phyloP scores from a whole-genome alignment of 2,888 invertebrate species.

The Leptinotarsa peninsularis region DNA sequence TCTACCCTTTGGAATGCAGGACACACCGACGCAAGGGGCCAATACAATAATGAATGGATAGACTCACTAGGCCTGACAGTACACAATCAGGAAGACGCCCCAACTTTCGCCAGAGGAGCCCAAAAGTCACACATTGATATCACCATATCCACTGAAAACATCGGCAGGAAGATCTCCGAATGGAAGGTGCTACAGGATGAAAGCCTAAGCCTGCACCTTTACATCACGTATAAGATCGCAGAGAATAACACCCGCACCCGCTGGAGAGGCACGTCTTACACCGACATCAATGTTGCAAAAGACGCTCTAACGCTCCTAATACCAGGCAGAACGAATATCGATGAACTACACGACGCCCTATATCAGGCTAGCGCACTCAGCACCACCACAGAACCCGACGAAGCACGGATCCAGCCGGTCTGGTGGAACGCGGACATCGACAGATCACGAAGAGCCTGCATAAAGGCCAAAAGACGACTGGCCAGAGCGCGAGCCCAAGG shows the following conservation, averaged over 20 bases:
- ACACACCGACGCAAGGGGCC: constrained; percentile 4
- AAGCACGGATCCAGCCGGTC: not conserved
- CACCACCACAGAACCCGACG: not conserved
- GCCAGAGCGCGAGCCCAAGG: not conserved
- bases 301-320: not conserved
- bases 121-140: constrained; percentile 3
- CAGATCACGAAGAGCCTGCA: constrained; percentile 2
- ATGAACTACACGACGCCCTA: not conserved
- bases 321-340: not conserved
- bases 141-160: constrained; percentile 1
- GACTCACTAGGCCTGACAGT: constrained; percentile 9
- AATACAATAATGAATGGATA: constrained; percentile 19
- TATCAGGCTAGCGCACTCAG: no score
- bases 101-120: constrained; percentile 3
- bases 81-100: constrained; percentile 1
- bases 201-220: constrained; percentile 22
- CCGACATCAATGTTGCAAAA: not conserved
- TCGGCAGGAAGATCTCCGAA: constrained; percentile 14
- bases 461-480: constrained; percentile 2
- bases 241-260: not conserved
- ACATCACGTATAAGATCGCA: constrained; percentile 5
- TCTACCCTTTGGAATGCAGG: constrained; percentile 16
- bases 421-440: constrained; percentile 16
- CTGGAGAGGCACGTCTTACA: not conserved
- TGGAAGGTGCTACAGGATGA: constrained; percentile 10